Evolutionary conservation across 2,113 vertebrate genomes (phyloP).

Genomic region (Globicephala melas): DNA sequence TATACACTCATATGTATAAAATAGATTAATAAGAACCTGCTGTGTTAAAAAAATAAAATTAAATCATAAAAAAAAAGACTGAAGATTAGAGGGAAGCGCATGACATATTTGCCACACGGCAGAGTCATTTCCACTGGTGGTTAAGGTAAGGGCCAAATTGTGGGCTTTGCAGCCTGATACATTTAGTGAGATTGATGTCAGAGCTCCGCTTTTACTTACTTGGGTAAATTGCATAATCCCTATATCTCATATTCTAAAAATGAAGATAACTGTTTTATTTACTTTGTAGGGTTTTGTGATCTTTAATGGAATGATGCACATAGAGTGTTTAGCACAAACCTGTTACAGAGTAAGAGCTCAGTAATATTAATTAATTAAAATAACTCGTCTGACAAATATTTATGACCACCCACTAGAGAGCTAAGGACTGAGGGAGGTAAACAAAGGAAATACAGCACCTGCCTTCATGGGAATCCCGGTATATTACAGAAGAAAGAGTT

Average conservation of each 20-base stretch:
- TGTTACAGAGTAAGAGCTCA: neutral
- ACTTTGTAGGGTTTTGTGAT: neutral
- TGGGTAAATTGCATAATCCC: neutral
- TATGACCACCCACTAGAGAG: neutral
- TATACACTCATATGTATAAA: no score
- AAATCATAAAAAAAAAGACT: neutral
- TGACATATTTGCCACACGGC: neutral
- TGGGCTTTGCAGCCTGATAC: neutral
- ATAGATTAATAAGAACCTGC: no score
- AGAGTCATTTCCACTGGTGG: neutral
- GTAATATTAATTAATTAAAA: neutral
- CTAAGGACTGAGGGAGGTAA: neutral
- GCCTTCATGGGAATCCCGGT: neutral
- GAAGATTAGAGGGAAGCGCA: neutral
- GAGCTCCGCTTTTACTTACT: neutral
- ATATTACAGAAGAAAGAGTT: neutral
- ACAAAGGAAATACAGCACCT: neutral
- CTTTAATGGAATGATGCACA: neutral
- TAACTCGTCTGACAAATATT: neutral
- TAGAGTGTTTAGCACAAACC: neutral
- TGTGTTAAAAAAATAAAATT: no score
- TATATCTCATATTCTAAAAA: neutral
- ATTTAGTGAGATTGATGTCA: neutral
- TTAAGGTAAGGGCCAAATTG: neutral
- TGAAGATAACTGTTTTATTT: neutral